These are phyloP conservation scores for Phthorimaea operculella DNA, from an alignment of 1,140 invertebrate genomes.

Conservation along the genomic window DNA sequence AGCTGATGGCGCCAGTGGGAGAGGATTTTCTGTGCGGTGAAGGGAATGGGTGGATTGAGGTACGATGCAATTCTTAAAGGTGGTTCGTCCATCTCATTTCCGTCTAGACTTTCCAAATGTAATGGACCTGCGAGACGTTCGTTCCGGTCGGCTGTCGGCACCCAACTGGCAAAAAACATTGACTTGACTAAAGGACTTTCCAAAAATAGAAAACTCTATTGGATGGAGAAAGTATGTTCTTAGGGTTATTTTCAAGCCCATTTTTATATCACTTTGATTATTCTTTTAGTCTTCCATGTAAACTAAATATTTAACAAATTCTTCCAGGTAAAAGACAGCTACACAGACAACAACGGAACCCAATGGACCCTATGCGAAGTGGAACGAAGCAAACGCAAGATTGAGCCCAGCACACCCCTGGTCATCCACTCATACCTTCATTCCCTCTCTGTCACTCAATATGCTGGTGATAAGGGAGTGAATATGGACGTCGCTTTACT, in stretches of 20 bases:
- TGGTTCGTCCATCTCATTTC: no score
- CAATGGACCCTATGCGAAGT: slow-evolving; percentile 72
- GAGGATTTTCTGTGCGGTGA: slow-evolving; percentile 40
- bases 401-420: slow-evolving; percentile 57
- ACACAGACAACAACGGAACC: slow-evolving; percentile 74
- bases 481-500: slow-evolving; percentile 65
- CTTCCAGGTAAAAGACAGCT: slow-evolving; percentile 70
- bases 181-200: no score
- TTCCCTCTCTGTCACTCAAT: slow-evolving; percentile 69
- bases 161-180: slow-evolving; percentile 56
- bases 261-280: no score
- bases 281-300: no score
- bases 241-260: no score
- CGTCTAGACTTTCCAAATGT: no score
- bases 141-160: slow-evolving; percentile 31
- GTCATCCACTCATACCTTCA: slow-evolving; percentile 73
- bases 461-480: slow-evolving; percentile 51
- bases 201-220: no score
- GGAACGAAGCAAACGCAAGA: slow-evolving; percentile 26
- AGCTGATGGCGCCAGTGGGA: slow-evolving; percentile 15
- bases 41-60: slow-evolving; percentile 65
- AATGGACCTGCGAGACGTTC: slow-evolving; percentile 22
- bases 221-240: no score
- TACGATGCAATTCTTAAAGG: no score
- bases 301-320: no score